A percentile compares a stretch with the other conserved stretches of the same genome.
Conservation (phyloP, 2,797 vertebrate species). For the Cuculus canorus region DNA sequence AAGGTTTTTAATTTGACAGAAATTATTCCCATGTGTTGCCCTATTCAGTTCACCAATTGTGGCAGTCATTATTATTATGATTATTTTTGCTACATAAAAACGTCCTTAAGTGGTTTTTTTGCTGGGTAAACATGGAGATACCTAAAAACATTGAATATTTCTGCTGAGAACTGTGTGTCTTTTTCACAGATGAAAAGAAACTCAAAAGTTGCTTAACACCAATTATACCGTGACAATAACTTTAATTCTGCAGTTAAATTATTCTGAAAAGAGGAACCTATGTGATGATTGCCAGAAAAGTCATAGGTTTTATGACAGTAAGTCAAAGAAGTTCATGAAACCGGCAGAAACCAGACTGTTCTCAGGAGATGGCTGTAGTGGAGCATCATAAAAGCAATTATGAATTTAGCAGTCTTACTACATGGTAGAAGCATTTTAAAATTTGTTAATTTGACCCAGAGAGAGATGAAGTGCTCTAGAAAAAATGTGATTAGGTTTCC, state of each 20-base stretch:
- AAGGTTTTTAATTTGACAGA: not conserved
- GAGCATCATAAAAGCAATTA: not conserved
- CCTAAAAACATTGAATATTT: not conserved
- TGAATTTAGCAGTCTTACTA: not conserved
- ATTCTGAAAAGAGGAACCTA: not conserved
- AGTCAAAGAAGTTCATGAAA: not conserved
- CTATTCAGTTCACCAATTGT: not conserved
- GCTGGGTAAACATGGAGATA: not conserved
- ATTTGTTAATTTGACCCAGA: not conserved
- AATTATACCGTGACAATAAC: not conserved
- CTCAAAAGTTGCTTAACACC: not conserved
- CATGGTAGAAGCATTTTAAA: not conserved
- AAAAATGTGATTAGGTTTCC: not conserved
- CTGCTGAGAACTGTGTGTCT: not conserved
- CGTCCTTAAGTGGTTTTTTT: not conserved
- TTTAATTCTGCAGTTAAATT: not conserved
- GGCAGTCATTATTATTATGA: not conserved
- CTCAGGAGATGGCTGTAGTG: not conserved
- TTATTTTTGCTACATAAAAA: not conserved
- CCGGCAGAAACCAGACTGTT: not conserved
- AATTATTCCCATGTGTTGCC: not conserved
- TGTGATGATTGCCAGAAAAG: not conserved
- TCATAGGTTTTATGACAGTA: not conserved
- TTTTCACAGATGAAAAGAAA: not conserved
- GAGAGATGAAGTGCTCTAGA: not conserved